These are phyloP conservation scores for Pelobates fuscus DNA, from an alignment of 2,113 vertebrate genomes.

Conservation along the genomic window DNA sequence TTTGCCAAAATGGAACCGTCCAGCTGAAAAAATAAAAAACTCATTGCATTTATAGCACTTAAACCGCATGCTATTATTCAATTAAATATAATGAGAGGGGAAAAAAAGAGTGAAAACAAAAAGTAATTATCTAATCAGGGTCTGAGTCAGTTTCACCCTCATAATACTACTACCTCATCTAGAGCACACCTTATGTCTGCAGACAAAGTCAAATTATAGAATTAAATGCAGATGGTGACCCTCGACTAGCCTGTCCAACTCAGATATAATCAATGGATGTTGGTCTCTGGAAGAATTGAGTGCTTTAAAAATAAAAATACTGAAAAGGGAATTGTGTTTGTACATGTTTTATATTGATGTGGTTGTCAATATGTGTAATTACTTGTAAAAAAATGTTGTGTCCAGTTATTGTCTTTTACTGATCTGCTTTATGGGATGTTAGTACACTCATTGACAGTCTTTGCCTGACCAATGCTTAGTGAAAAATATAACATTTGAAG, in stretches of 20 bases:
- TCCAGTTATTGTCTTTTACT: too few species aligned
- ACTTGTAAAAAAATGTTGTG: too few species aligned
- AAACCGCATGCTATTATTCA: conserved; percentile 45
- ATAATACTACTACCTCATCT: conserved; percentile 32
- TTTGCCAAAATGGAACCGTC: conserved; percentile 29
- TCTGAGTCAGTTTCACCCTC: conserved; percentile 14
- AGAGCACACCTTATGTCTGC: neutral
- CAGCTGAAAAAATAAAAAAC: conserved; percentile 43
- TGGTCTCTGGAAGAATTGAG: too few species aligned
- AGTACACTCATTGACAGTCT: too few species aligned
- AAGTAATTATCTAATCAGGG: conserved; percentile 46
- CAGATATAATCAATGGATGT: neutral
- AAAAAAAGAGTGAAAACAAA: conserved; percentile 32
- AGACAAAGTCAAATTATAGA: conserved; percentile 21
- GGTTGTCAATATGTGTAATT: too few species aligned
- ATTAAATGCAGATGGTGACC: conserved; percentile 5
- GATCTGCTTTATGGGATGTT: too few species aligned
- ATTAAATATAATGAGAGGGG: conserved; percentile 46
- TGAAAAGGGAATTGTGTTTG: too few species aligned
- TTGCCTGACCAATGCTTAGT: too few species aligned
- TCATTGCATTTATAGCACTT: conserved; percentile 27
- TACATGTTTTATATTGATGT: too few species aligned
- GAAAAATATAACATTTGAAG: too few species aligned
- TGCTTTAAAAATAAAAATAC: too few species aligned
- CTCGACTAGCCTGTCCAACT: neutral